These are phyloP conservation scores for Octomys mimax DNA, from an alignment of 2,797 vertebrate genomes.

Conservation along the genomic window DNA sequence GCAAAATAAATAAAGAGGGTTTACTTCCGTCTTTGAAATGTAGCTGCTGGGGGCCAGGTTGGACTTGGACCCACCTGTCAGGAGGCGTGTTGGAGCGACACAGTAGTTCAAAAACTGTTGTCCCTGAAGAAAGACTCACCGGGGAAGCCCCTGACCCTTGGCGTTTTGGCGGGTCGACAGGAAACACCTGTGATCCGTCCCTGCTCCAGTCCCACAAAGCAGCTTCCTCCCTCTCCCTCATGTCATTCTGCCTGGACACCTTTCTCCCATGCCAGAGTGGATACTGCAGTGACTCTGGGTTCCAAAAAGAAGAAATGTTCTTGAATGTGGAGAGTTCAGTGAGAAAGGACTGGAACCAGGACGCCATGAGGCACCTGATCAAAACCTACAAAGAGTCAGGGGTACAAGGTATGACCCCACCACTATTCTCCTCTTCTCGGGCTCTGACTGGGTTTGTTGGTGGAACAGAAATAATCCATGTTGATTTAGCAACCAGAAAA, in stretches of 20 bases:
- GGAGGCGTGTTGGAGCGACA: background rate
- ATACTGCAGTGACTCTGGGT: background rate
- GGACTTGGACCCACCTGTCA: background rate
- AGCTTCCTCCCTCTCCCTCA: too few species aligned
- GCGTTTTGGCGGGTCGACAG: background rate
- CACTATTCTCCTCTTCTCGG: accelerated
- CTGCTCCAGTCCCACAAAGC: background rate
- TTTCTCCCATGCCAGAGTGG: background rate
- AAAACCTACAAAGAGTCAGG: background rate
- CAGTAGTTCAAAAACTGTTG: conserved; percentile 6
- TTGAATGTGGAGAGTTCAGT: background rate
- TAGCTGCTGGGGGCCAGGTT: background rate
- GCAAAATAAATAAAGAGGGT: background rate
- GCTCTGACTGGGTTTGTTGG: background rate
- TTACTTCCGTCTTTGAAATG: conserved; percentile 41
- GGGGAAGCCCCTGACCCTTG: background rate
- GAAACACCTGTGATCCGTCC: conserved; percentile 9
- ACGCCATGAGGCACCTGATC: background rate
- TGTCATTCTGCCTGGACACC: background rate
- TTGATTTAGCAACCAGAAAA: conserved; percentile 47
- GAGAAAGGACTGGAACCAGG: background rate
- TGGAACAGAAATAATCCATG: conserved; percentile 24
- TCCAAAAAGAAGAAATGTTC: background rate
- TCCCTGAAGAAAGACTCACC: conserved; percentile 13
- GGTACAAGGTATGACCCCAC: background rate